phyloP scores from a whole-genome alignment of 2,888 invertebrate species.

The Eupithecia vulgata region DNA sequence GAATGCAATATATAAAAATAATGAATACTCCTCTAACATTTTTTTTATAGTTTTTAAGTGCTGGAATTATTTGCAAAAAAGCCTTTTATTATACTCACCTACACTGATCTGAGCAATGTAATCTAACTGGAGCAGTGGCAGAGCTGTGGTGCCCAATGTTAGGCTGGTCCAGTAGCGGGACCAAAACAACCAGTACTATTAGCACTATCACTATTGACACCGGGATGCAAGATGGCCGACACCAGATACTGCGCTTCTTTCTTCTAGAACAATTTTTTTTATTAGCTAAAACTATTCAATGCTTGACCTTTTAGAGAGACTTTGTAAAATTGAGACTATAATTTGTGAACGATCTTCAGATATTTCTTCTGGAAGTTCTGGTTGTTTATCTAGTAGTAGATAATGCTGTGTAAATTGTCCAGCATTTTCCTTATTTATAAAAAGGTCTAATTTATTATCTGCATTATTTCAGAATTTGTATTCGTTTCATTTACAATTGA shows the following conservation, averaged over 20 bases:
- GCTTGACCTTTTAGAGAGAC: too few species aligned
- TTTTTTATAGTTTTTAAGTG: neutral
- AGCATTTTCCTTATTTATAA: too few species aligned
- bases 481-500: too few species aligned
- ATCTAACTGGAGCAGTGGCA: constrained; percentile 62
- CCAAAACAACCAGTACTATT: constrained; percentile 90
- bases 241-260: constrained; percentile 86
- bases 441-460: too few species aligned
- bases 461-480: too few species aligned
- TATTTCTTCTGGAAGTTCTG: too few species aligned
- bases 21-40: neutral
- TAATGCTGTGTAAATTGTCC: too few species aligned
- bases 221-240: constrained; percentile 92
- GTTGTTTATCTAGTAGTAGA: too few species aligned
- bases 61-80: neutral
- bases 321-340: too few species aligned
- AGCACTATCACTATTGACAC: constrained; percentile 91
- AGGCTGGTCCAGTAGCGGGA: constrained; percentile 89
- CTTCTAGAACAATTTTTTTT: constrained; percentile 58
- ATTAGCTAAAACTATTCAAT: neutral
- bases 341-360: too few species aligned
- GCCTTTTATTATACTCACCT: constrained; percentile 72
- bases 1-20: too few species aligned
- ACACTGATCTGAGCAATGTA: constrained; percentile 86
- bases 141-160: constrained; percentile 75